Evolutionary conservation across 2,113 vertebrate genomes (phyloP).

Genomic region (Propithecus coquereli): DNA sequence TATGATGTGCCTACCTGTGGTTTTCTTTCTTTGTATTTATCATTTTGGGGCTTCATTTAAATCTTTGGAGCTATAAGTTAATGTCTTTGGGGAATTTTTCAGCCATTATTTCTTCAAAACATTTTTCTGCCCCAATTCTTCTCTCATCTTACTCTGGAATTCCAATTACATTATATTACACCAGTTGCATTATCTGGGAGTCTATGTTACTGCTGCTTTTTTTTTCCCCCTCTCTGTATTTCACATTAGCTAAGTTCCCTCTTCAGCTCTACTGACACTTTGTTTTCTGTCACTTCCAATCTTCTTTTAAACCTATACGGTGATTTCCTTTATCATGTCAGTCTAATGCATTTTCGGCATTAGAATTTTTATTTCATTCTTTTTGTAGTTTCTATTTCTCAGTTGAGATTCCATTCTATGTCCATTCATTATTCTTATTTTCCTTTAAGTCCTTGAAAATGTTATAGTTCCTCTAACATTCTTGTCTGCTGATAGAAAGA

Average conservation of each 20-base stretch:
- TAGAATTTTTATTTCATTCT: slow-evolving; percentile 6
- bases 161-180: not conserved
- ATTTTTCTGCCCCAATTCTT: not conserved
- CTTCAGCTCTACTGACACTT: not conserved
- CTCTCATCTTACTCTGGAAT: not conserved
- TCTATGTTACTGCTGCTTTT: not conserved
- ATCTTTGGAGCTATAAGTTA: not conserved
- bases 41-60: not conserved
- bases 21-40: not conserved
- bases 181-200: not conserved
- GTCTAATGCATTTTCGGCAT: not conserved
- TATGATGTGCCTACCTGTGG: not conserved
- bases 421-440: not conserved
- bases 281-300: not conserved
- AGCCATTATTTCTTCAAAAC: not conserved
- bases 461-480: not conserved
- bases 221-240: not conserved
- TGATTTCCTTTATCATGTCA: not conserved
- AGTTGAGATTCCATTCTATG: not conserved
- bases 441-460: not conserved
- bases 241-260: not conserved
- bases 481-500: not conserved
- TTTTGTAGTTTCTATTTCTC: not conserved
- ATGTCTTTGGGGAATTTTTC: not conserved
- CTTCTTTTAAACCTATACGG: not conserved